Conservation (phyloP, 2,888 invertebrate genomes). For the Nezara viridula region DNA sequence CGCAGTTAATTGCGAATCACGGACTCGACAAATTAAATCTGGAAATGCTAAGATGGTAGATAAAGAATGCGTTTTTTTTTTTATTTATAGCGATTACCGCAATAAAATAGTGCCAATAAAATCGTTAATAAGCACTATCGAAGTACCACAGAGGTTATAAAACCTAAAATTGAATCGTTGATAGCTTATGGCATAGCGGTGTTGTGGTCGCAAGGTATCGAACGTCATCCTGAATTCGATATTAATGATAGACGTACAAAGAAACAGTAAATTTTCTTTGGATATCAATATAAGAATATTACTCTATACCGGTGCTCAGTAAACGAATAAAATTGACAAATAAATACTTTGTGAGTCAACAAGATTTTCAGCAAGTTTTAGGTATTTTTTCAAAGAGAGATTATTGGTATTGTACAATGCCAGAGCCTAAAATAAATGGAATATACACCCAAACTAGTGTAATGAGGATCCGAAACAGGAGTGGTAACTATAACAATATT, state of each 20-base stretch:
- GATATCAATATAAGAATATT: not conserved
- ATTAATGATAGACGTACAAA: not conserved
- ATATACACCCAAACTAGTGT: not conserved
- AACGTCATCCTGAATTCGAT: not conserved
- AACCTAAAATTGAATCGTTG: conserved; percentile 46
- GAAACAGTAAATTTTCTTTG: not conserved
- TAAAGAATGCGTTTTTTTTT: not conserved
- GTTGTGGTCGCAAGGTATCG: not conserved
- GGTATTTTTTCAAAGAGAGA: too few relatives aligned
- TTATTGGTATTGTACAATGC: too few relatives aligned
- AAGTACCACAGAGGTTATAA: not conserved
- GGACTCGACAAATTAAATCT: conserved; percentile 4
- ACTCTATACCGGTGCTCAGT: not conserved
- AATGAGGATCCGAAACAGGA: conserved; percentile 10
- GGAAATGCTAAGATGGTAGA: not conserved
- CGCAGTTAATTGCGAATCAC: not conserved
- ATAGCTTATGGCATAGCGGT: conserved; percentile 17
- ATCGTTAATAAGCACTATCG: not conserved
- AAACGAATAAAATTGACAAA: not conserved
- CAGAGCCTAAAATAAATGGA: not conserved
- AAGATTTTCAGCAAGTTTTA: not conserved
- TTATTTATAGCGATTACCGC: conserved; percentile 20
- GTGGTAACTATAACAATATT: conserved; percentile 13
- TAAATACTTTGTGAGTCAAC: not conserved
- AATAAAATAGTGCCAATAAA: conserved; percentile 21